These are phyloP conservation scores for Glaucomys volans DNA, from an alignment of 2,113 vertebrate species.

Conservation along the genomic window DNA sequence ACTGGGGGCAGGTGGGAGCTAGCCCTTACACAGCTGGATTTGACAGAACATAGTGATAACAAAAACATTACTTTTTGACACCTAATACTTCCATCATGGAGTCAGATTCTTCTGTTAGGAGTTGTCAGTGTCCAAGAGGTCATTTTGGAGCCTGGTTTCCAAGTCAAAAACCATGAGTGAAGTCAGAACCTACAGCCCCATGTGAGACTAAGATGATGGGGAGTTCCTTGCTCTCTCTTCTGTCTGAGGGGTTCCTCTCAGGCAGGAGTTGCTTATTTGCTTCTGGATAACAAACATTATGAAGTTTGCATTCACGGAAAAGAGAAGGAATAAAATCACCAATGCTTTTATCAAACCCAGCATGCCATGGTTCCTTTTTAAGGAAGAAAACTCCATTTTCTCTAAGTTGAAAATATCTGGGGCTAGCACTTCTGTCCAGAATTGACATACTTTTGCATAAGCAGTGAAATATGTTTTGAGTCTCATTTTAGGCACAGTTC, in stretches of 20 bases:
- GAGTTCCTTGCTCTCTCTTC: not conserved
- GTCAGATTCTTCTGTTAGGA: not conserved
- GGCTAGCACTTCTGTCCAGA: not conserved
- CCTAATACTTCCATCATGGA: not conserved
- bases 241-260: not conserved
- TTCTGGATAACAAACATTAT: not conserved
- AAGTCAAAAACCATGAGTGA: not conserved
- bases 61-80: not conserved
- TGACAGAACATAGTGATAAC: not conserved
- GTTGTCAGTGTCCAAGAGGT: not conserved
- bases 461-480: not conserved
- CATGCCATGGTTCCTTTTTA: not conserved
- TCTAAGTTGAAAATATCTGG: not conserved
- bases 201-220: fast-evolving
- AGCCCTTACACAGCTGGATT: not conserved
- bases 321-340: not conserved
- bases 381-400: not conserved
- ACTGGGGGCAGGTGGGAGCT: no score
- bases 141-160: not conserved
- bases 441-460: not conserved
- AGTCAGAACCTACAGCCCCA: not conserved
- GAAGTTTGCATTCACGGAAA: slow-evolving; percentile 12
- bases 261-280: not conserved
- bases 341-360: not conserved
- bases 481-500: not conserved